Base-by-base conservation (phyloP, 2,797 vertebrate genomes). In the Leptodactylus fallax region DNA sequence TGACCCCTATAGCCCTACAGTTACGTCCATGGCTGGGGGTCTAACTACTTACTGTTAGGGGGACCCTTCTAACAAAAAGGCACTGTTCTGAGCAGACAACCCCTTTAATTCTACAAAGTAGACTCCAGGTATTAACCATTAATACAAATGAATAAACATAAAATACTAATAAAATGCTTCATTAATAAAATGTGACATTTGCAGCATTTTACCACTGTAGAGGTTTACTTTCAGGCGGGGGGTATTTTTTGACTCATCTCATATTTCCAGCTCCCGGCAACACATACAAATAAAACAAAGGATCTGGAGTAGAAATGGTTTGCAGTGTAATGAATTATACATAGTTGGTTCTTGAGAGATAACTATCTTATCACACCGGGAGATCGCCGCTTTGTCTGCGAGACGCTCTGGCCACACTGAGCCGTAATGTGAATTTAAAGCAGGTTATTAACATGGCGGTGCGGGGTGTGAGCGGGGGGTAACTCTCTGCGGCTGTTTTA, bases 391-490 rank as follows among this genome's bases (percentile, higher is more conserved):
- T 27, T 45, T 23, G 61, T 56, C 51, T 60, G 27, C 56, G 74
- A 72, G 81, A 58, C 47, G 71, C 53, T 83, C 71, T 36, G 84
- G 81, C 84, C 84, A 60, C 84, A 82, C 47, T 81, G 83, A 19
- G 83, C 60, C 27, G 23, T 89, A 83, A 89, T 89, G 85, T 74
- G 69, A 79, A 83, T 86, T 71, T 83, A 87, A 89, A 83, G 47
- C 53, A 88, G 61, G 87, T 88, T 85, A 85, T 88, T 88, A 88
- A 72, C 63, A 80, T 84, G 65, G 83, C 25, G 49, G 53, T 7
- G 76, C 65, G 16, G 74, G 87, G 47, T 17, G 83, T 25, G 83
- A n/a, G 83, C 51, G 21, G 83, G 63, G 76, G 67, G 67, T 27
- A 47, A 21, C 81, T 58, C 60, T 56, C 17, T 58, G 72, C n/a